Evolutionary conservation across 1,140 invertebrate species (phyloP).

Genomic region (Brachionus koreanus): DNA sequence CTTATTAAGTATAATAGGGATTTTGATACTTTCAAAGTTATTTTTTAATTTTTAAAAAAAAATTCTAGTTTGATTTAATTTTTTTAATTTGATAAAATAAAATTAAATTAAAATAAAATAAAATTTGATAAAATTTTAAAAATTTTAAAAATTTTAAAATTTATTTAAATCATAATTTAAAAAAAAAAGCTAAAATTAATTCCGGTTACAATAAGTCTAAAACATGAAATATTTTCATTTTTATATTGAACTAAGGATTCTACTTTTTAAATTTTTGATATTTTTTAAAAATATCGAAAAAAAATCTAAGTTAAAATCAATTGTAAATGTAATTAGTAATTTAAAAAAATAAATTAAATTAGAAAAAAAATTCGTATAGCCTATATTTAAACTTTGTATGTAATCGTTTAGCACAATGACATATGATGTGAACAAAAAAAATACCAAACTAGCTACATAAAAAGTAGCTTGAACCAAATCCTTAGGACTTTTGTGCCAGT

Average conservation of each 20-base stretch:
- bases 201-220: not conserved
- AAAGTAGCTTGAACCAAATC: constrained; percentile 27
- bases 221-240: not conserved
- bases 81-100: no score
- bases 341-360: constrained; percentile 1
- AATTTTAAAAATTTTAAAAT: not conserved
- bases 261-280: constrained; percentile 28
- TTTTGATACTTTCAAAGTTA: no score
- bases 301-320: constrained; percentile 29
- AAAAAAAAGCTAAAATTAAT: not conserved
- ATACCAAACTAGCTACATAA: not conserved
- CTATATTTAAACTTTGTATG: constrained; percentile 5
- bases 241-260: not conserved
- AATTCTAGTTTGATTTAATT: no score
- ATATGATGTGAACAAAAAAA: constrained; percentile 14
- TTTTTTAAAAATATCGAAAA: constrained; percentile 30
- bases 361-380: not conserved
- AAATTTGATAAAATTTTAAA: no score
- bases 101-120: no score
- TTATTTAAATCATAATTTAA: not conserved
- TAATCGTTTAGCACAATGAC: not conserved
- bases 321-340: not conserved
- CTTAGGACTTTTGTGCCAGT: not conserved
- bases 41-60: no score
- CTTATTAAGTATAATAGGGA: no score